Conservation (phyloP, 2,888 invertebrate species). For the Nemapogon koenigi region DNA sequence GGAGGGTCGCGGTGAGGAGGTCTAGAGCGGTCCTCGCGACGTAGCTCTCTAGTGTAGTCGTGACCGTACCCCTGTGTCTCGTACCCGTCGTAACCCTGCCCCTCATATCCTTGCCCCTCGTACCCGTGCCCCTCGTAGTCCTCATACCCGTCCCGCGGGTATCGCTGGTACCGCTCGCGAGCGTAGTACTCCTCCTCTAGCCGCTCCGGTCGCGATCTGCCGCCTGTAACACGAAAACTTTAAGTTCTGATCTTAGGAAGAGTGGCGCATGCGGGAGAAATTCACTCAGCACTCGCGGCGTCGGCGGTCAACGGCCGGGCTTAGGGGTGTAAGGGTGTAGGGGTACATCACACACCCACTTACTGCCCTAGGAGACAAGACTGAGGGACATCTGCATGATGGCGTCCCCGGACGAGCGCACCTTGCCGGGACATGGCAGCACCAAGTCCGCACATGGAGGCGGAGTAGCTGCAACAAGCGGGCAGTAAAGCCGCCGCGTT, state of each 20-base stretch:
- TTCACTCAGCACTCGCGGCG: constrained; percentile 3
- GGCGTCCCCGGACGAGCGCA: constrained; percentile 38
- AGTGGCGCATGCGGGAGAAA: neutral
- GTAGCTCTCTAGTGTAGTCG: constrained; percentile 37
- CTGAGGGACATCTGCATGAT: constrained; percentile 31
- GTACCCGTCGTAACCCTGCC: constrained; percentile 29
- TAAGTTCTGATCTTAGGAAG: too few species aligned
- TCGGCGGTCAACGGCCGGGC: constrained; percentile 12
- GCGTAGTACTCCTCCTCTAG: constrained; percentile 63
- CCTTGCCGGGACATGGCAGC: constrained; percentile 50
- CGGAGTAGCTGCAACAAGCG: constrained; percentile 20
- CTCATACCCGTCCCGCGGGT: constrained; percentile 28
- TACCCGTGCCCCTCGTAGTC: constrained; percentile 45
- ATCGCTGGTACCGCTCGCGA: constrained; percentile 35
- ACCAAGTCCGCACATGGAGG: constrained; percentile 37
- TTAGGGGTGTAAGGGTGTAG: constrained; percentile 6
- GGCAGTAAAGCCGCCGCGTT: constrained; percentile 21
- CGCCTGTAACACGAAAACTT: constrained; percentile 26
- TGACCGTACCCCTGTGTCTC: constrained; percentile 36
- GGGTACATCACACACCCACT: constrained; percentile 4
- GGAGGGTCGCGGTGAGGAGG: constrained; percentile 46
- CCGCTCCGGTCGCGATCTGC: constrained; percentile 54
- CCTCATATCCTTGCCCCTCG: constrained; percentile 41
- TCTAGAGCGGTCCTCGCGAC: constrained; percentile 44
- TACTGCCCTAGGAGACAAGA: constrained; percentile 29